Percentiles rank a stretch among this genome's conserved stretches.
Conservation (phyloP, 2,888 invertebrate species). For the Drosophila borborema region DNA sequence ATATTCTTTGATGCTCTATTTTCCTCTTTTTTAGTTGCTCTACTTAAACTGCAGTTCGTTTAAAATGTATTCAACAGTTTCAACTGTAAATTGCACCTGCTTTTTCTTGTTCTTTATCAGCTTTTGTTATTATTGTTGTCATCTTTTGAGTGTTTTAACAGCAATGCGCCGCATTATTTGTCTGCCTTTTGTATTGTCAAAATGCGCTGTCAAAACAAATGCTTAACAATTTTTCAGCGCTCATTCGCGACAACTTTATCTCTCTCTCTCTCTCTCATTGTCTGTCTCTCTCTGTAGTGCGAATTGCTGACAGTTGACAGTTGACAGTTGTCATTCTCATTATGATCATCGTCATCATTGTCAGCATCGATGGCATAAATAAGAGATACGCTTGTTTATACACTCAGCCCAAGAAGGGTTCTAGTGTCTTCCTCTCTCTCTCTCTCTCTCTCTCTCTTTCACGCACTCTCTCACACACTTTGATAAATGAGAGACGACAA, state of each 20-base stretch:
- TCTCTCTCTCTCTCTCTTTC: background rate
- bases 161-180: slow-evolving; percentile 57
- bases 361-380: slow-evolving; percentile 65
- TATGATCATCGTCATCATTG: slow-evolving; percentile 18
- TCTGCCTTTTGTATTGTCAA: slow-evolving; percentile 70
- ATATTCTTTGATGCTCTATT: background rate
- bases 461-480: slow-evolving; percentile 16
- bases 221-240: slow-evolving; percentile 76
- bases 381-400: slow-evolving; percentile 60
- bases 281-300: slow-evolving; percentile 23
- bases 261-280: background rate
- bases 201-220: slow-evolving; percentile 77
- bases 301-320: slow-evolving; percentile 71
- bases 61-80: slow-evolving; percentile 56
- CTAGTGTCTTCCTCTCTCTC: background rate
- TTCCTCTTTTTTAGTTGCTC: slow-evolving; percentile 4
- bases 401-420: slow-evolving; percentile 46
- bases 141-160: slow-evolving; percentile 33
- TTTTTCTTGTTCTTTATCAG: background rate
- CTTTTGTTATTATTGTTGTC: background rate
- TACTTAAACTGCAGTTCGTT: slow-evolving; percentile 39
- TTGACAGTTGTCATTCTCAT: slow-evolving; percentile 74
- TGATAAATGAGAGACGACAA: slow-evolving; percentile 73
- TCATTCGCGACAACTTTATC: slow-evolving; percentile 41
- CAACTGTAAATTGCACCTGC: background rate